These are phyloP conservation scores for Drosophila macrospina DNA, from an alignment of 2,888 invertebrate species.

Conservation along the genomic window DNA sequence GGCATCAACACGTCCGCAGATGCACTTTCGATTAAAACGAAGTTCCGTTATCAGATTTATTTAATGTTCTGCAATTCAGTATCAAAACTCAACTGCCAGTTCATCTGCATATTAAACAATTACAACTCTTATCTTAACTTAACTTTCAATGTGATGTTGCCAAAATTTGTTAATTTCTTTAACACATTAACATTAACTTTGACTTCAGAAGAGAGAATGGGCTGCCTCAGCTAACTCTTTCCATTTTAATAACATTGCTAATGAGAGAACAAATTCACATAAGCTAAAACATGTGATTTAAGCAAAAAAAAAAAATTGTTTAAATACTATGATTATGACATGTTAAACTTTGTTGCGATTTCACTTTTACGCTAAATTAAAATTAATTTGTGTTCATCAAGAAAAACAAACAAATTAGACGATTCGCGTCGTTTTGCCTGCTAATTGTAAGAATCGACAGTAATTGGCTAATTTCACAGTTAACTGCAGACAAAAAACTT, in stretches of 20 bases:
- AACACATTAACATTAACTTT: no score
- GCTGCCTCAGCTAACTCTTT: background rate
- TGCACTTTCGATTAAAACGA: background rate
- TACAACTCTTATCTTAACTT: no score
- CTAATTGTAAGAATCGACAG: constrained; percentile 29
- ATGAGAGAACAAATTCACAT: background rate
- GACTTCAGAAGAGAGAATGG: no score
- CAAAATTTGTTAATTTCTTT: no score
- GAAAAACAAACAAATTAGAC: constrained; percentile 28
- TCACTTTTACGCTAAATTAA: constrained; percentile 32
- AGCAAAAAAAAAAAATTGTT: background rate
- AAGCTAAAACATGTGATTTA: background rate
- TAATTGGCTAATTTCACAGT: constrained; percentile 26
- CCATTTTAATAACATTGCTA: constrained; percentile 3
- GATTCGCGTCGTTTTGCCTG: constrained; percentile 12
- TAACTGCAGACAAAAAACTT: background rate
- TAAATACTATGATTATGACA: constrained; percentile 4
- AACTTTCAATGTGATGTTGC: background rate
- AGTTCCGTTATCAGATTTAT: background rate
- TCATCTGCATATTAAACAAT: background rate
- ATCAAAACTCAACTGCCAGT: background rate
- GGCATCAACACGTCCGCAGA: constrained; percentile 1
- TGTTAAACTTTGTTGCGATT: constrained; percentile 13
- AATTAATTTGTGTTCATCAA: constrained; percentile 23
- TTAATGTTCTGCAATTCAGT: background rate